Base-by-base conservation (phyloP, 2,113 vertebrate species). In the Sinocyclocheilus rhinocerous region DNA sequence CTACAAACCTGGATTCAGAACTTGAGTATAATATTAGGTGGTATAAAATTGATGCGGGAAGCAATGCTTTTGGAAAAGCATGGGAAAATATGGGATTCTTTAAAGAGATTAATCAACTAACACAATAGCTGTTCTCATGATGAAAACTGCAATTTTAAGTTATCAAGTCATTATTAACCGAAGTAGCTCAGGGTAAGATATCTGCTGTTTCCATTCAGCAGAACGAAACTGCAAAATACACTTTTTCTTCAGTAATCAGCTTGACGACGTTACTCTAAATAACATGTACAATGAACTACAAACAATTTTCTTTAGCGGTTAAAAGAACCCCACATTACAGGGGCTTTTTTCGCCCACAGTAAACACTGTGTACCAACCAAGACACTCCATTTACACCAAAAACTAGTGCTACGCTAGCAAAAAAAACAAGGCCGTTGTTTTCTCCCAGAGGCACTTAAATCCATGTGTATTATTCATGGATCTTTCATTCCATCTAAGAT, bases 381-480 rank as follows among this genome's bases (percentile, higher is more conserved):
- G 26, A 24, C 50, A 4, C 50, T 36, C 39, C 16, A 86, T 86
- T 86, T 83, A 42, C 4, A 73, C 29, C 8, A n/a, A 57, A 86
- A 48, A 75, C 50, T 55, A 80, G 15, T 10, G 9, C 75, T n/a
- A 76, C 6, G 73, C 85, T 86, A 87, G 89, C 85, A 63, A 91
- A 91, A 91, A 91, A 80, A 86, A 87, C 22, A 33, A 75, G 84
- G 87, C 84, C 88, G 67, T 84, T 83, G 86, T 92, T 92, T 93
- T 5, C 3, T 72, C 81, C 81, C 90, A 89, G 87, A 88, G 90
- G 84, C 75, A 61, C 78, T 90, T 76, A 84, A 76, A 87, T 87
- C 79, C 85, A 78, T 75, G 90, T 75, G 90, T 81, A 92, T 92
- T 92, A 94, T 91, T 93, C 86, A 91, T 91, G 76, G 79, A 57